phyloP scores from a whole-genome alignment of 2,888 invertebrate species.

The Bellardia bayeri region DNA sequence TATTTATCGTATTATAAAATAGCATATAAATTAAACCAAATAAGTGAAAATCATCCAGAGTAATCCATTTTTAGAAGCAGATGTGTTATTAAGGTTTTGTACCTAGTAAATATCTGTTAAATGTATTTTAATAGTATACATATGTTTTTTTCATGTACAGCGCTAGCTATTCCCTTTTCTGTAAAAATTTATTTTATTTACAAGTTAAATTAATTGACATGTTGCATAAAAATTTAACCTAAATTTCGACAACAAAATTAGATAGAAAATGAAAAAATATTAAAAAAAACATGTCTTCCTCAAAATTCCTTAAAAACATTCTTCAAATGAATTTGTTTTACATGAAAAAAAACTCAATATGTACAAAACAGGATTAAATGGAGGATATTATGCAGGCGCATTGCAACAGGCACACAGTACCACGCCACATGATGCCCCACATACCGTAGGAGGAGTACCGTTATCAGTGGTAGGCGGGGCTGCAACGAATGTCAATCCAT shows the following conservation, averaged over 20 bases:
- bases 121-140: too few relatives aligned
- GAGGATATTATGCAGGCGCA: slow-evolving; percentile 89
- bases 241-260: slow-evolving; percentile 20
- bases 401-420: slow-evolving; percentile 95
- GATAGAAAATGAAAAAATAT: not conserved
- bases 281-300: slow-evolving; percentile 60
- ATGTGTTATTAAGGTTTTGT: too few relatives aligned
- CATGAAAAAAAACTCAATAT: slow-evolving; percentile 71
- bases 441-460: slow-evolving; percentile 83
- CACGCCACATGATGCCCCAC: slow-evolving; percentile 90
- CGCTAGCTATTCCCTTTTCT: too few relatives aligned
- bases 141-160: too few relatives aligned
- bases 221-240: slow-evolving; percentile 60
- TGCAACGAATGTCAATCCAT: slow-evolving; percentile 82
- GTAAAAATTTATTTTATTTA: not conserved
- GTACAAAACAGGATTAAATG: slow-evolving; percentile 87
- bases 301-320: slow-evolving; percentile 79
- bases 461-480: slow-evolving; percentile 77
- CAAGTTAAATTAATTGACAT: slow-evolving; percentile 40
- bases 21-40: too few relatives aligned
- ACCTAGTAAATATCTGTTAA: too few relatives aligned
- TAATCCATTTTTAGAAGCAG: too few relatives aligned
- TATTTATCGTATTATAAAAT: too few relatives aligned
- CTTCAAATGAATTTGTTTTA: slow-evolving; percentile 74
- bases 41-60: too few relatives aligned